Evolutionary conservation across 2,888 invertebrate genomes (phyloP).

Genomic region (Andrena marginata): DNA sequence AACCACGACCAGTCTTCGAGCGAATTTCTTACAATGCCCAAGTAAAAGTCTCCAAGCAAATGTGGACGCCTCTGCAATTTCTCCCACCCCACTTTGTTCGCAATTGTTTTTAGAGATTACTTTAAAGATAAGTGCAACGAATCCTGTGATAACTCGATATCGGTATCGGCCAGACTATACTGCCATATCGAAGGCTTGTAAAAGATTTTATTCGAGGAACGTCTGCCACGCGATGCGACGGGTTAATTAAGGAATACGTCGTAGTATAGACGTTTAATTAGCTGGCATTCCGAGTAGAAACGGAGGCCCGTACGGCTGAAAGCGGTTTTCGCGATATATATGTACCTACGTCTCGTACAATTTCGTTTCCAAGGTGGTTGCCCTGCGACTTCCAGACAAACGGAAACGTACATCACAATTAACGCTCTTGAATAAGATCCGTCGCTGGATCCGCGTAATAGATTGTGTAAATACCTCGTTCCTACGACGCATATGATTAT

Average conservation of each 20-base stretch:
- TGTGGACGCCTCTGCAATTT: no score
- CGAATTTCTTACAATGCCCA: no score
- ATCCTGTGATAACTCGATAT: no score
- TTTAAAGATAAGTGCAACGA: no score
- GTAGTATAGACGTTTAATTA: constrained; percentile 3
- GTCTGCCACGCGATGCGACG: not conserved
- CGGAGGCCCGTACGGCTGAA: not conserved
- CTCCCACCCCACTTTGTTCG: no score
- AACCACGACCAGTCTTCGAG: not conserved
- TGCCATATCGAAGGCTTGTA: no score
- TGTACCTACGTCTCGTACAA: not conserved
- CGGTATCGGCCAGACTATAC: no score
- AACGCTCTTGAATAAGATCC: constrained; percentile 15
- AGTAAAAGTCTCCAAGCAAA: no score
- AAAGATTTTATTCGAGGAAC: not conserved
- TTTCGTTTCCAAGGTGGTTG: not conserved
- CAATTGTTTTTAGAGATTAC: no score
- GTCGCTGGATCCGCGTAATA: not conserved
- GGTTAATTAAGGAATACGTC: constrained; percentile 2
- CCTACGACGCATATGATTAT: no score
- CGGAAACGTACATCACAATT: constrained; percentile 7
- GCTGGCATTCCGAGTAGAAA: not conserved
- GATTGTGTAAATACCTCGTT: no score
- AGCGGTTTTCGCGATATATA: not conserved
- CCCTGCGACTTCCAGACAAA: not conserved